phyloP scores from a whole-genome alignment of 1,140 invertebrate species.

The Euborellia annulipes region DNA sequence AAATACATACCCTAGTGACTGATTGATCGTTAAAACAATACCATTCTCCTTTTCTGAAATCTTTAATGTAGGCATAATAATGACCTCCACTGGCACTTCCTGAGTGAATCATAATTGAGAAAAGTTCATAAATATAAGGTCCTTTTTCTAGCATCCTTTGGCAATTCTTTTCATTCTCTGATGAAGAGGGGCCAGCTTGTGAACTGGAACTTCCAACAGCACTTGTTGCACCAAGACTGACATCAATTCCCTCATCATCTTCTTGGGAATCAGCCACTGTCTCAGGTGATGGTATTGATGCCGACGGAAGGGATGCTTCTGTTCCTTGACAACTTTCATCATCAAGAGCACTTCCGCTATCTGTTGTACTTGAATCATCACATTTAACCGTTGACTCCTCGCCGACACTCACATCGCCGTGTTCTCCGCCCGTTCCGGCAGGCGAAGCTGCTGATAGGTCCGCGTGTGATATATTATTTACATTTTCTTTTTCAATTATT shows the following conservation, averaged over 20 bases:
- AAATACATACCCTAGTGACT: slow-evolving; percentile 38
- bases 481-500: slow-evolving; percentile 3
- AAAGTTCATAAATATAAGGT: slow-evolving; percentile 73
- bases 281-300: slow-evolving; percentile 17
- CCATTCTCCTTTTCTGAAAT: slow-evolving; percentile 60
- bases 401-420: slow-evolving; percentile 23
- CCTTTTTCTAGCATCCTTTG: slow-evolving; percentile 33
- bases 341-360: slow-evolving; percentile 48
- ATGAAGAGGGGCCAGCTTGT: no score
- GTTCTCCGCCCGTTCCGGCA: slow-evolving; percentile 17
- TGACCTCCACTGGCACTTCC: slow-evolving; percentile 83
- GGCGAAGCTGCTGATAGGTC: no score
- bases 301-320: slow-evolving; percentile 15
- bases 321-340: slow-evolving; percentile 39
- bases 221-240: no score
- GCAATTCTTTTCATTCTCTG: slow-evolving; percentile 35
- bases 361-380: slow-evolving; percentile 53
- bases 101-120: slow-evolving; percentile 87
- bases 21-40: slow-evolving; percentile 71
- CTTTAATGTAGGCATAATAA: slow-evolving; percentile 89
- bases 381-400: slow-evolving; percentile 32
- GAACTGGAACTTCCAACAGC: no score
- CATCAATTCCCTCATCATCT: slow-evolving; percentile 24
- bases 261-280: slow-evolving; percentile 23
- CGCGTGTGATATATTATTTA: neutral